phyloP scores from a whole-genome alignment of 2,888 invertebrate species.

The Tenthredo livida region DNA sequence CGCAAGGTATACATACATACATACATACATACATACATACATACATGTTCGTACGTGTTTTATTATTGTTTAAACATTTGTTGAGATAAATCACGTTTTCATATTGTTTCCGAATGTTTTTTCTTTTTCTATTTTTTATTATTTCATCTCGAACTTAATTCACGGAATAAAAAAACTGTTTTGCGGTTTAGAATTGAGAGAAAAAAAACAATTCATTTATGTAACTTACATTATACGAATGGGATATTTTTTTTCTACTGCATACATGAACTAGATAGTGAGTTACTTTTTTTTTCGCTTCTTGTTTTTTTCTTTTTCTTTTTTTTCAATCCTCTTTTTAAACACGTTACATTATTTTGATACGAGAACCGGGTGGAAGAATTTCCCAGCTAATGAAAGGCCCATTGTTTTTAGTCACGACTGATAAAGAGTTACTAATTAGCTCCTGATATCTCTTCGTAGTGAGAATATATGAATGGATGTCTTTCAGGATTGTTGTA shows the following conservation, averaged over 20 bases:
- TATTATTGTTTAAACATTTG: not conserved
- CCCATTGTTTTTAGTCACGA: constrained; percentile 62
- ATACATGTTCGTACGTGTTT: not conserved
- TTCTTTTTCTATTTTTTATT: not conserved
- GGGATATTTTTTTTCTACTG: not conserved
- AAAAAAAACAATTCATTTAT: not conserved
- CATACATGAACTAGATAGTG: no score
- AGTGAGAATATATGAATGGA: constrained; percentile 41
- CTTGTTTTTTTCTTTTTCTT: not conserved
- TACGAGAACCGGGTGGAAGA: not conserved
- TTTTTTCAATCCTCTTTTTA: not conserved
- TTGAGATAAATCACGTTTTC: not conserved
- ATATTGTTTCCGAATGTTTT: not conserved
- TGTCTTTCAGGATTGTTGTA: constrained; percentile 28
- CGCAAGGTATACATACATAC: not conserved
- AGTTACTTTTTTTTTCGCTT: not conserved
- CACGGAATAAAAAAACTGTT: no score
- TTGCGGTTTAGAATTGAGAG: not conserved
- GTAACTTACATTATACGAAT: not conserved
- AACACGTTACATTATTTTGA: not conserved
- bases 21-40: not conserved
- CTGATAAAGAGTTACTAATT: constrained; percentile 29
- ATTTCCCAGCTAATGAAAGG: constrained; percentile 62
- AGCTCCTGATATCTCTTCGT: not conserved
- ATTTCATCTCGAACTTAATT: no score